Conservation (phyloP, 2,888 invertebrate genomes). For the Meloe dianella region DNA sequence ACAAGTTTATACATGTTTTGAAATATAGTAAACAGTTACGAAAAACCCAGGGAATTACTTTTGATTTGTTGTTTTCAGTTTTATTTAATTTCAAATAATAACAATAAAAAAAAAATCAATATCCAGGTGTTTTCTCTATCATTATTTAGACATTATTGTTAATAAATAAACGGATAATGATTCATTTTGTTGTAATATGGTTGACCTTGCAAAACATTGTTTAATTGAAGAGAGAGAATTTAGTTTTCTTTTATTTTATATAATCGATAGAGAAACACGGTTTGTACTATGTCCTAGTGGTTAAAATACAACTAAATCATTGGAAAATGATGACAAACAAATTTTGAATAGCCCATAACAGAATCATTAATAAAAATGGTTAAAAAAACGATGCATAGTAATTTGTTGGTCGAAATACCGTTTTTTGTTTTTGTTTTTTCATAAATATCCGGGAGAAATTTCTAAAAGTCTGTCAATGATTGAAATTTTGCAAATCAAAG, state of each 20-base stretch:
- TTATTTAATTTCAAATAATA: no score
- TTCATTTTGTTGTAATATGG: constrained; percentile 3
- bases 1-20: neutral
- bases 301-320: neutral
- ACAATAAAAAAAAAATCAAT: neutral
- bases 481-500: neutral
- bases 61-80: neutral
- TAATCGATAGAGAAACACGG: neutral
- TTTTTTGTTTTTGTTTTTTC: neutral
- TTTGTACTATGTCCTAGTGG: neutral
- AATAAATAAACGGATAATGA: constrained; percentile 6
- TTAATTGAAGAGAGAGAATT: neutral
- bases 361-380: neutral
- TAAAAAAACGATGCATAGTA: neutral
- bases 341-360: neutral
- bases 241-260: neutral
- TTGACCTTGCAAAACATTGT: constrained; percentile 1
- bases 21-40: no score
- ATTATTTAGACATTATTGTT: neutral
- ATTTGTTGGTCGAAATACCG: neutral
- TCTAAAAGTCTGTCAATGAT: neutral
- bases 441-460: neutral
- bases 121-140: neutral
- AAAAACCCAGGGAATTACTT: neutral
- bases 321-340: neutral